Percentiles rank a stretch among this genome's conserved stretches.
Conservation (phyloP, 2,888 invertebrate genomes). For the Globia sparganii region DNA sequence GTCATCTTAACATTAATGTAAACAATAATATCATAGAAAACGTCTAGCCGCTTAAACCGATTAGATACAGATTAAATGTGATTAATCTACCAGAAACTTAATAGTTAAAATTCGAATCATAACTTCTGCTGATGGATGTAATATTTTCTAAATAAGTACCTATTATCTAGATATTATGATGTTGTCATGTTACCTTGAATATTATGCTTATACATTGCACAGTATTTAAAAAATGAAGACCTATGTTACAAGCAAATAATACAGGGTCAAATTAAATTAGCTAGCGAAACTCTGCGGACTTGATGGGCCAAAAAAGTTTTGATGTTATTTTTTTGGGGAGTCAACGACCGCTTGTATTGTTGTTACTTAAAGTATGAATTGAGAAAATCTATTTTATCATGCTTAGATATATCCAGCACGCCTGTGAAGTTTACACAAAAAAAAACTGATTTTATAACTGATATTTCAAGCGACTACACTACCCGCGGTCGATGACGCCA, state of each 20-base stretch:
- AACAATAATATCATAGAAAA: slow-evolving; percentile 67
- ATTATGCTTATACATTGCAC: slow-evolving; percentile 39
- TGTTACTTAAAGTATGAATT: not conserved
- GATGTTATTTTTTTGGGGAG: no score
- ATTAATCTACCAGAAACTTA: not conserved
- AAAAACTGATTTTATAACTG: not conserved
- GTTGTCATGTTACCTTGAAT: slow-evolving; percentile 27
- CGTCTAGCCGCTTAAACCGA: slow-evolving; percentile 44
- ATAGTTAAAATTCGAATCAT: slow-evolving; percentile 6
- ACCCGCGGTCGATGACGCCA: no score
- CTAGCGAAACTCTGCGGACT: not conserved
- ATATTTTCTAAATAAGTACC: slow-evolving; percentile 9
- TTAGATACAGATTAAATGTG: slow-evolving; percentile 16
- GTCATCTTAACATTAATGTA: slow-evolving; percentile 76
- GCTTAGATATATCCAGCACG: not conserved
- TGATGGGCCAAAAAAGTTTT: not conserved
- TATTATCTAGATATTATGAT: not conserved
- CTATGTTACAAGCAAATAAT: not conserved
- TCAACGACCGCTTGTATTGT: no score
- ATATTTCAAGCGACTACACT: not conserved
- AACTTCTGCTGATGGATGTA: slow-evolving; percentile 8
- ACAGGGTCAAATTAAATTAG: not conserved
- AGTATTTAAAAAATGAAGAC: slow-evolving; percentile 6
- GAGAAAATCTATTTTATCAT: not conserved
- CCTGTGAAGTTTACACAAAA: not conserved